Evolutionary conservation across 2,113 vertebrate species (phyloP), one percentile per base, ranked within the genome.

Genomic region (Ctenodactylus gundi): DNA sequence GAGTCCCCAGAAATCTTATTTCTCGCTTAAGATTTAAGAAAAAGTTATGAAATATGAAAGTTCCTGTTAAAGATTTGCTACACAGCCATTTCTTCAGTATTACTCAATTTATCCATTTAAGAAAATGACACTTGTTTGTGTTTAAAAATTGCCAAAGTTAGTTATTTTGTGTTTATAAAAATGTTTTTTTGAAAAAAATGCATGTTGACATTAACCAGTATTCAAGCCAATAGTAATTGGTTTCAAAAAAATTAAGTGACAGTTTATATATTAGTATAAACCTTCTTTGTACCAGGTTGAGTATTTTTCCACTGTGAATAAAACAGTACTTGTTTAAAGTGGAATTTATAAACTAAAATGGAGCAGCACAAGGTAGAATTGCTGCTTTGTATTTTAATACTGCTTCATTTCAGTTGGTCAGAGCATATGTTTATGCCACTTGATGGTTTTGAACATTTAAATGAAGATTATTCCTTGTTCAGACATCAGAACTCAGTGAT

Each of bases 221-320:
- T 73, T 20, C 29, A 81, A 41, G 29, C 29, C 21, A 58, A 13
- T 67, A 15, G 76, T 70, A 88, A 68, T 62, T 93, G 55, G 21
- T 46, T 93, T 96, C 86, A 21, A 93, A 80, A 68, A 84, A 18
- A 67, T 73, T 91, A 96, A 94, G 29, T 94, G 44, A n/a, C 21
- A 14, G 77, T 91, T 94, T 83, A 46, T 68, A 7, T 84, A n/a
- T n/a, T n/a, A n/a, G 11, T 36, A 36, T 49, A 68, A 36, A 70
- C 36, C 15, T 39, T 86, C n/a, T 93, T 85, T 53, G 67, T 95
- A 75, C 49, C 18, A 67, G 23, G 6, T 60, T 77, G 34, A 76
- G 29, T 88, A 55, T 62, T 94, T 95, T 92, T 62, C 72, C 34
- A 94, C 12, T 60, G 46, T 67, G 34, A 76, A 88, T 83, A 55